Base-by-base conservation (phyloP, 2,797 vertebrate species). In the Parauchenoglanis punctatus region DNA sequence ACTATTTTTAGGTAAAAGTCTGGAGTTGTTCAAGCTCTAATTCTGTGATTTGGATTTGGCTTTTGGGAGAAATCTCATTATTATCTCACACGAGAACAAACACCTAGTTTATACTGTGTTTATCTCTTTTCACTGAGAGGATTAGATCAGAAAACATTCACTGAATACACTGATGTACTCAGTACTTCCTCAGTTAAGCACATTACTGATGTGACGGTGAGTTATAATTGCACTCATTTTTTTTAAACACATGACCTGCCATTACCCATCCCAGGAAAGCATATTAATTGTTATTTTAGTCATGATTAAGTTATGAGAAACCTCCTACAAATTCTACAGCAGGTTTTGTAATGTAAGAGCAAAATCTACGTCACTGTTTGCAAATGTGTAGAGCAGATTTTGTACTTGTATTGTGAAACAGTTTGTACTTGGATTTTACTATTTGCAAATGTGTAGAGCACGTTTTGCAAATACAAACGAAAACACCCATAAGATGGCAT, bases 391-490 rank as follows among this genome's bases (percentile, higher is more conserved):
- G 65, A 54, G 81, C 49, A 68, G 63, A 83, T 83, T 68, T 83
- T 83, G 5, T 67, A 54, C 63, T 70, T 83, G 81, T 83, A 54
- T 68, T 67, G 81, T 68, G 65, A 67, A 83, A 83, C 81, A 83
- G 44, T 83, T 68, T 83, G 81, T 28, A 25, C 46, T 83, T 54
- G 65, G 49, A 83, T 83, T 83, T 83, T 68, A 54, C 63, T 83
- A 68, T 70, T 54, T 83, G 81, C 81, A 83, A 83, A 83, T 83
- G 81, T 7, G 46, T 25, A 13, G 81, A 68, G 65, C 63, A 83
- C 81, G 81, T 83, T 83, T 83, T 83, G 81, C 81, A 83, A 83
- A 83, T 83, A 83, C 18, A 83, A 83, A 83, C 81, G 81, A 83
- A 83, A 83, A 70, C 61, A 54, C 49, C 58, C 58, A 63, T 78